Percentiles rank a stretch among this genome's conserved stretches.
These are phyloP conservation scores for Tromatobia lineatoria DNA, from an alignment of 2,888 invertebrate species.

Conservation along the genomic window DNA sequence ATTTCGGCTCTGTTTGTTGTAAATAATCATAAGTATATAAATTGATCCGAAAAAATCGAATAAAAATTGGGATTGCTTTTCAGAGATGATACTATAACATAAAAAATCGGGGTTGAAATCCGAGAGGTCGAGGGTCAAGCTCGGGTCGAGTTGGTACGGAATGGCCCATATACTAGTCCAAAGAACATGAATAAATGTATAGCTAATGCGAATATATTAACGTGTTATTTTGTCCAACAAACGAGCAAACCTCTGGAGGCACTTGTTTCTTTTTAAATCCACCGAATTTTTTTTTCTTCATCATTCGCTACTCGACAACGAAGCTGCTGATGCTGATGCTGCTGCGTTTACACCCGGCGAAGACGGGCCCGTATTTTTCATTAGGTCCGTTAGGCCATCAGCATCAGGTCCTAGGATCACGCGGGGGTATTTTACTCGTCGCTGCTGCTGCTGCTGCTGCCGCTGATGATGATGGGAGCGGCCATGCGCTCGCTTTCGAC, in stretches of 20 bases:
- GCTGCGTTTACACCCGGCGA: conserved; percentile 25
- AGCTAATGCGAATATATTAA: conserved; percentile 54
- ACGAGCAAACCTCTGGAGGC: conserved; percentile 37
- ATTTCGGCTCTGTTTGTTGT: no score
- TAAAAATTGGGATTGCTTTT: no score
- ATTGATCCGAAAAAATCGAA: no score
- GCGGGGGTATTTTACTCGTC: conserved; percentile 16
- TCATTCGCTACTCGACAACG: conserved; percentile 34
- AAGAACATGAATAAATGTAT: conserved; percentile 57
- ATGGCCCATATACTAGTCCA: background rate
- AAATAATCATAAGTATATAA: no score
- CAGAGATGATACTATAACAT: no score
- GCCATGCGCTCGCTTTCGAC: conserved; percentile 55
- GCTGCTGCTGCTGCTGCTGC: conserved; percentile 61
- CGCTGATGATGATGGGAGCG: conserved; percentile 63
- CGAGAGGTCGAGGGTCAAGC: no score
- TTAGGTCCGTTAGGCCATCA: conserved; percentile 63
- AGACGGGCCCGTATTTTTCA: conserved; percentile 55
- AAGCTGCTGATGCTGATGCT: background rate
- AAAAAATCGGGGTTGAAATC: no score
- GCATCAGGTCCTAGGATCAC: conserved; percentile 51
- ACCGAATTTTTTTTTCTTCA: conserved; percentile 29
- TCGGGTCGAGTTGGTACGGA: no score
- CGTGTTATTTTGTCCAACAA: conserved; percentile 35
- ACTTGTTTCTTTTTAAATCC: conserved; percentile 32